These are phyloP conservation scores for Galleria mellonella DNA, from an alignment of 1,140 invertebrate species.

Conservation along the genomic window DNA sequence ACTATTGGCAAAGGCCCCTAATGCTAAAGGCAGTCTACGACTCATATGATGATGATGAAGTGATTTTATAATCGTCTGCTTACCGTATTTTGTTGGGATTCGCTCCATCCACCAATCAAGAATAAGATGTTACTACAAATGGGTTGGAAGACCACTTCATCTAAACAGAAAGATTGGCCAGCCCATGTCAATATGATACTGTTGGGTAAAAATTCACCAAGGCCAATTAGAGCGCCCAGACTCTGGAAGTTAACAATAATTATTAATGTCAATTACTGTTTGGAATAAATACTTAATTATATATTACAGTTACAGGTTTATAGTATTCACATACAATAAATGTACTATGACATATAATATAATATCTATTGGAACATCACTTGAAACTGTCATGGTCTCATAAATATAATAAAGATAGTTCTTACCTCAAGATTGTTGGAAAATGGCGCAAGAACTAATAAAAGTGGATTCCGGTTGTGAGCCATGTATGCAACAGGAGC, in stretches of 20 bases:
- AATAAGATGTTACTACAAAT: slow-evolving; percentile 78
- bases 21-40: too few relatives aligned
- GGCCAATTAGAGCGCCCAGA: slow-evolving; percentile 46
- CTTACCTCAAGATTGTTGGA: slow-evolving; percentile 48
- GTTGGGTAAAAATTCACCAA: slow-evolving; percentile 76
- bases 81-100: slow-evolving; percentile 73
- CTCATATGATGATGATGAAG: too few relatives aligned
- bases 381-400: too few relatives aligned
- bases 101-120: slow-evolving; percentile 74
- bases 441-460: slow-evolving; percentile 49
- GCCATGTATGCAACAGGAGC: slow-evolving; percentile 80
- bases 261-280: slow-evolving; percentile 1
- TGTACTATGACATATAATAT: too few relatives aligned
- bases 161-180: slow-evolving; percentile 71
- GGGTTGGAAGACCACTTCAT: slow-evolving; percentile 57
- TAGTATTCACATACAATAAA: neutral
- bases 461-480: slow-evolving; percentile 74
- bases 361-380: too few relatives aligned
- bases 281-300: neutral
- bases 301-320: neutral
- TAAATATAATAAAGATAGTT: neutral
- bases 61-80: too few relatives aligned
- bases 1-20: too few relatives aligned
- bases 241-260: slow-evolving; percentile 33
- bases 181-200: slow-evolving; percentile 67